Percentiles rank a stretch among this genome's conserved stretches.
Conservation (phyloP, 2,797 vertebrate genomes). For the Sebastes minor region DNA sequence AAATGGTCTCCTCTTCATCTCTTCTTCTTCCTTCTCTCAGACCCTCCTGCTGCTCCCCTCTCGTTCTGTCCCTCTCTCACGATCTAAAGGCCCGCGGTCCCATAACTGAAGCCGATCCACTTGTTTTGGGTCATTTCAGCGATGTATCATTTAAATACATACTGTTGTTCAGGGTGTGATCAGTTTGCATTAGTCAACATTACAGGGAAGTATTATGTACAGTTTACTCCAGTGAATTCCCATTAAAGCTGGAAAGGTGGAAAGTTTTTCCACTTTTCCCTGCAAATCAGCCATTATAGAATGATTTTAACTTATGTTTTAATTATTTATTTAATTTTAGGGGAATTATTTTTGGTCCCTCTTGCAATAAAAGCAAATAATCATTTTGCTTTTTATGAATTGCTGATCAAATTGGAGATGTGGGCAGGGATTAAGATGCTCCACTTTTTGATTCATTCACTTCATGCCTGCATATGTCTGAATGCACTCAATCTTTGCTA, state of each 20-base stretch:
- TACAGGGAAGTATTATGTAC: neutral
- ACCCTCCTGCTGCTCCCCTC: neutral
- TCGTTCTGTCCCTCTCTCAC: neutral
- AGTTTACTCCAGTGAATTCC: neutral
- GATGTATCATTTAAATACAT: neutral
- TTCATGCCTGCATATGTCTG: too few relatives aligned
- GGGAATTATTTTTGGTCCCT: neutral
- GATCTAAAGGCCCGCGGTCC: neutral
- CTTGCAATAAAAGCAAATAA: neutral
- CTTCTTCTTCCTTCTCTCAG: neutral
- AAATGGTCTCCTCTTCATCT: neutral
- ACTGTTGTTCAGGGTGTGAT: neutral
- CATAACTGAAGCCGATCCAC: neutral
- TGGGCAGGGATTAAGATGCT: neutral
- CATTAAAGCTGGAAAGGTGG: neutral
- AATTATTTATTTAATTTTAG: neutral
- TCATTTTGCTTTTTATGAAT: neutral
- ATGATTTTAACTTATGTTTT: neutral
- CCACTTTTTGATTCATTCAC: too few relatives aligned
- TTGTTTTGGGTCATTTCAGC: neutral
- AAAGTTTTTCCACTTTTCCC: too few relatives aligned
- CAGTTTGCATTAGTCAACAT: neutral
- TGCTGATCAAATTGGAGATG: neutral
- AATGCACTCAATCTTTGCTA: neutral
- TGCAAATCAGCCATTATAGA: too few relatives aligned